phyloP scores from a whole-genome alignment of 2,888 invertebrate genomes.

The Cylloceria caligata region DNA sequence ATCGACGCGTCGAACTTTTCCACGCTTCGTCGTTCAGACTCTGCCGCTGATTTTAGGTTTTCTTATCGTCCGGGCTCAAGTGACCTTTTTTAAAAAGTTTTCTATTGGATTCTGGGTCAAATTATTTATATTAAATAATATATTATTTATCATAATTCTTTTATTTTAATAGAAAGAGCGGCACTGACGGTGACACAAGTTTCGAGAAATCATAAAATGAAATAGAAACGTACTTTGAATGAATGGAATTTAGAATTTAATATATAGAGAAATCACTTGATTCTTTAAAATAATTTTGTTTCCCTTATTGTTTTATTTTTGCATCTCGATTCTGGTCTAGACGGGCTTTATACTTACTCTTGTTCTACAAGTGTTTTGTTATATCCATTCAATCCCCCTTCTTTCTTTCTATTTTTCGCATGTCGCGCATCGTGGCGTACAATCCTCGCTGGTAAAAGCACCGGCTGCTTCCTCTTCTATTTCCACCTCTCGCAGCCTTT shows the following conservation, averaged over 20 bases:
- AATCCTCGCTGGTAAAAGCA: slow-evolving; percentile 34
- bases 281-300: too few relatives aligned
- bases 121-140: not conserved
- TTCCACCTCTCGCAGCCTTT: slow-evolving; percentile 41
- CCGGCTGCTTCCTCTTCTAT: slow-evolving; percentile 27
- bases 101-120: not conserved
- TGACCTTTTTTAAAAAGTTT: not conserved
- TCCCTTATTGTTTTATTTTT: too few relatives aligned
- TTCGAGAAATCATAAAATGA: too few relatives aligned
- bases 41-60: not conserved
- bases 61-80: not conserved
- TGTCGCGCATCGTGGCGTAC: slow-evolving; percentile 52
- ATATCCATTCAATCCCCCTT: slow-evolving; percentile 25
- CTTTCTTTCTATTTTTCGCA: slow-evolving; percentile 38
- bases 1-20: not conserved
- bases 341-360: slow-evolving; percentile 52
- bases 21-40: not conserved
- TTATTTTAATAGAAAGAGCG: too few relatives aligned
- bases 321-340: slow-evolving; percentile 57
- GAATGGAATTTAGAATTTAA: too few relatives aligned
- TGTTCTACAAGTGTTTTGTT: slow-evolving; percentile 51
- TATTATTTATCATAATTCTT: not conserved
- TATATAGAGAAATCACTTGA: too few relatives aligned
- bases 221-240: too few relatives aligned
- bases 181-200: too few relatives aligned